Evolutionary conservation across 2,113 vertebrate genomes (phyloP).

Genomic region (Paedocypris sp.): DNA sequence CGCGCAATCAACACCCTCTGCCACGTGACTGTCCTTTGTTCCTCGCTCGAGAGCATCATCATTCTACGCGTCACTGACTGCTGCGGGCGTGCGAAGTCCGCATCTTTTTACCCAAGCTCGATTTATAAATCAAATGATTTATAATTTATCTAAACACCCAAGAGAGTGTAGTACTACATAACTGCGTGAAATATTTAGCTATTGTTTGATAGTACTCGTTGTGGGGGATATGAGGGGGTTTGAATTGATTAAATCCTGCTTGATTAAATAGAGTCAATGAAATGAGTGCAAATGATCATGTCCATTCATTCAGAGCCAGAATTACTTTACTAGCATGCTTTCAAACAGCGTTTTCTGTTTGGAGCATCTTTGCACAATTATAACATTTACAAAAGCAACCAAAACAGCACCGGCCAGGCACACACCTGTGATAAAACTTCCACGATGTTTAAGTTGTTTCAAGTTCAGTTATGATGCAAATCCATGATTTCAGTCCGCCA

Average conservation of each 20-base stretch:
- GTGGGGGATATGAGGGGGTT: not conserved
- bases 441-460: too few species aligned
- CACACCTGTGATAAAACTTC: too few species aligned
- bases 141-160: too few species aligned
- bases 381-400: too few species aligned
- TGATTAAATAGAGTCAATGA: not conserved
- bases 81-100: constrained; percentile 40
- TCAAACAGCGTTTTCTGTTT: too few species aligned
- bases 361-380: too few species aligned
- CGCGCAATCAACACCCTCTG: constrained; percentile 27
- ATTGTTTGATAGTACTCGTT: not conserved
- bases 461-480: not conserved
- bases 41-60: not conserved
- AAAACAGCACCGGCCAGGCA: too few species aligned
- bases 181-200: not conserved
- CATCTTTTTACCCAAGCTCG: not conserved
- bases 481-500: not conserved
- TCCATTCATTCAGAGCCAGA: not conserved
- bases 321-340: too few species aligned
- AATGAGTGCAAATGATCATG: not conserved
- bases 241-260: not conserved
- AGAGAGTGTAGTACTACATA: too few species aligned
- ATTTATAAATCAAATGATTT: too few species aligned
- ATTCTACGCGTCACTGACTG: constrained; percentile 27
- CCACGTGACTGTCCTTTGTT: constrained; percentile 34